Base-by-base conservation (phyloP, 2,797 vertebrate species). In the Syngnathus acus region DNA sequence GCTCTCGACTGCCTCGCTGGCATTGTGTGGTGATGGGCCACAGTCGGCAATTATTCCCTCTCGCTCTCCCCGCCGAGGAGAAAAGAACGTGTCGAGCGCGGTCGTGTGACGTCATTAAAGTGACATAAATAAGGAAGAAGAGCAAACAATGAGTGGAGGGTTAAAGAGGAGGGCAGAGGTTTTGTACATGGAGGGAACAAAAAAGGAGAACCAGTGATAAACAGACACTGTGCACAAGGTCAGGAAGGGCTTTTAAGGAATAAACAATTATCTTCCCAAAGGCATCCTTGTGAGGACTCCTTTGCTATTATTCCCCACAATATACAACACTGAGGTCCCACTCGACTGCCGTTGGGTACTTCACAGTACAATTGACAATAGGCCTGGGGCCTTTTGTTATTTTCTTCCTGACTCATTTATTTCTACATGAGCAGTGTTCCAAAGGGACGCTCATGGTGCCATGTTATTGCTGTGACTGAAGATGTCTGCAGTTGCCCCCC, bases 91-190 rank as follows among this genome's bases (percentile, higher is more conserved):
- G 65, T 82, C 81, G 83, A 58, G 69, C 70, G 68, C 76, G 72
- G 76, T 81, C 72, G 79, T 90, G 83, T 88, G 86, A 89, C 70
- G 76, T 87, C 89, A 88, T 90, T 86, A 85, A 84, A 70, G 69
- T 67, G 69, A 77, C 68, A 65, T 60, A 48, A 74, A 74, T 53
- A 54, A 17, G 63, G 32, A 57, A 57, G 21, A 42, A 60, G 57
- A 65, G 57, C 32, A 68, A 66, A 64, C 19, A 53, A 67, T 65
- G 11, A 7, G 65, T 7, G 53, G 9, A 14, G 37, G 55, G 16
- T 53, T 68, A 67, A 64, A 65, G 23, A 59, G 19, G 32, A 63
- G 65, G 55, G 64, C 64, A 17, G 62, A 13, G 57, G 47, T 19
- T 67, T 59, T 23, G 23, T 2, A 74, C 17, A 78, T 50, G 32